These are phyloP conservation scores for Ericerus pela DNA, from an alignment of 1,140 invertebrate genomes.

Conservation along the genomic window DNA sequence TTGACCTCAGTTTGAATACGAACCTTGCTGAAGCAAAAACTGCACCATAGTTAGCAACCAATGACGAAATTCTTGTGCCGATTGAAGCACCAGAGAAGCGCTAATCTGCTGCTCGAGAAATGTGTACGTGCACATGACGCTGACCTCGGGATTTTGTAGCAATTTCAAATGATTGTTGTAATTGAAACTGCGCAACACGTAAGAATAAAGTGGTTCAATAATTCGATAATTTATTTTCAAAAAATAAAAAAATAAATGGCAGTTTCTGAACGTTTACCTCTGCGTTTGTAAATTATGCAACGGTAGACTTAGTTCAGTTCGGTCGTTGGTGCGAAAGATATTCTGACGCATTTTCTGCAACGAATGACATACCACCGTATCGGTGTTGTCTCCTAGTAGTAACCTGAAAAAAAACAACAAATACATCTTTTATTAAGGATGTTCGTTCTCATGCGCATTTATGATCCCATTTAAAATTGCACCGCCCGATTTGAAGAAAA, in stretches of 20 bases:
- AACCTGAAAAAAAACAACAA: slow-evolving; percentile 30
- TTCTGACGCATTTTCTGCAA: slow-evolving; percentile 13
- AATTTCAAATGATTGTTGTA: slow-evolving; percentile 12
- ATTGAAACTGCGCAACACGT: slow-evolving; percentile 10
- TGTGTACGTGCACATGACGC: slow-evolving; percentile 39
- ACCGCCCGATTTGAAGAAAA: too few relatives aligned
- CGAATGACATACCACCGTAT: slow-evolving; percentile 33
- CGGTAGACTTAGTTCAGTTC: slow-evolving; percentile 13
- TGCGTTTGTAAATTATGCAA: slow-evolving; percentile 18
- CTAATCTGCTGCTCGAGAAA: slow-evolving; percentile 64
- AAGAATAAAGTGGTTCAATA: neutral
- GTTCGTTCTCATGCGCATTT: neutral
- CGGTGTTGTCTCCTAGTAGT: slow-evolving; percentile 34
- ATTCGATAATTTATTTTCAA: neutral
- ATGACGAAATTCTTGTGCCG: slow-evolving; percentile 56
- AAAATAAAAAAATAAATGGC: slow-evolving; percentile 19
- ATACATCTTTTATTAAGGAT: neutral
- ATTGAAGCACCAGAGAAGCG: slow-evolving; percentile 48
- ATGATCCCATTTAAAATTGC: neutral
- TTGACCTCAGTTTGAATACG: too few relatives aligned
- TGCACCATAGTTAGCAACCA: slow-evolving; percentile 59
- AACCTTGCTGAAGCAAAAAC: slow-evolving; percentile 63
- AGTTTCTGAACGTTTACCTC: slow-evolving; percentile 18
- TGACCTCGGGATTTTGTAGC: slow-evolving; percentile 21
- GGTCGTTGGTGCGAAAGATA: slow-evolving; percentile 10